Percentiles rank a stretch among this genome's conserved stretches.
phyloP scores from a whole-genome alignment of 2,797 vertebrate species.

The Enteromius afrohamiltoni region DNA sequence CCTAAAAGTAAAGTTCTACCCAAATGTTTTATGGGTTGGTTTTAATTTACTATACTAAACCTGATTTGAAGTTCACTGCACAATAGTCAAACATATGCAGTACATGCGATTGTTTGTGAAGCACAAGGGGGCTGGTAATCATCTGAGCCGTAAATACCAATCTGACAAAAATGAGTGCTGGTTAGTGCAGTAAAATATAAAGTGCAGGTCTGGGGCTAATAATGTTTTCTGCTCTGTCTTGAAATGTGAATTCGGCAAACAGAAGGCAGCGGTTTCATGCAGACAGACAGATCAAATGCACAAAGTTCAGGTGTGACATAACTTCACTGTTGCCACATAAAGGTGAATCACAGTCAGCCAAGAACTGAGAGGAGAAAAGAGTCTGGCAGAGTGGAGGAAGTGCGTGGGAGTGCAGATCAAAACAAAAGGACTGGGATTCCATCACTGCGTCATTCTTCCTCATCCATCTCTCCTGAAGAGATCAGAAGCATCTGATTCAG shows the following conservation, averaged over 20 bases:
- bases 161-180: background rate
- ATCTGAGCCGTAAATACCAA: background rate
- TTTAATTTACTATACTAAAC: background rate
- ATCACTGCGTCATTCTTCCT: slow-evolving; percentile 51
- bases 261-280: slow-evolving; percentile 12
- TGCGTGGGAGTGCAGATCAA: slow-evolving; percentile 15
- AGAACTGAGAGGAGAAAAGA: slow-evolving; percentile 5
- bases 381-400: slow-evolving; percentile 8
- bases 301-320: slow-evolving; percentile 27
- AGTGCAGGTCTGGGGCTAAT: background rate
- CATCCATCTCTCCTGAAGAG: slow-evolving; percentile 42
- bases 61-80: background rate
- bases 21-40: background rate
- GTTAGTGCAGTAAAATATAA: background rate
- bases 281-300: slow-evolving; percentile 23
- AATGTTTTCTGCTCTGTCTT: slow-evolving; percentile 12
- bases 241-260: slow-evolving; percentile 11
- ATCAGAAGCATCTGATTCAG: slow-evolving; percentile 40
- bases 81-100: background rate
- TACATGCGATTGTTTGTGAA: background rate
- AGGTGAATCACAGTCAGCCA: slow-evolving; percentile 48
- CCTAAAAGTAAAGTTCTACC: too few species aligned
- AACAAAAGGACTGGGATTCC: slow-evolving; percentile 42
- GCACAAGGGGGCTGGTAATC: background rate
- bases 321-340: background rate